Base-by-base conservation (phyloP, 1,140 invertebrate species). In the Elysia chlorotica region DNA sequence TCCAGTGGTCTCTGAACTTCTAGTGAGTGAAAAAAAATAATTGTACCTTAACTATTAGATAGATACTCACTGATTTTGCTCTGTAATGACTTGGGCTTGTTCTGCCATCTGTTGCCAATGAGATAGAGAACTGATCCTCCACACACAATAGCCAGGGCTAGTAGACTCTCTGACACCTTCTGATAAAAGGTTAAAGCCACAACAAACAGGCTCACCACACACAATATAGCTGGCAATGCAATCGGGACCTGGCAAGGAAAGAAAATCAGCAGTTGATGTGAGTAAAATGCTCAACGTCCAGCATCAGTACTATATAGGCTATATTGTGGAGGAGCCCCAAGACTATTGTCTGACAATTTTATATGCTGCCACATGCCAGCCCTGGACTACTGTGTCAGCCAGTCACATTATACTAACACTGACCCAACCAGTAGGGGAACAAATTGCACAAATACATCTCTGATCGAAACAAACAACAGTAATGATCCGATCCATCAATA, bases 141-240 rank as follows among this genome's bases (percentile, higher is more conserved):
- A 0, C 88, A 76, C 14, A 90, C 88, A 33, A 91, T 86, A 74
- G 92, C 82, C 10, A 94, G 88, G 19, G 95, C 96, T 81, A 94
- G 92, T 4, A 92, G 90, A 41, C 96, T 94, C 85, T 95, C 94
- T 68, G 89, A 88, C 2, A 95, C 93, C 69, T 92, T 91, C 74
- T 93, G 92, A 78, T 93, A 83, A 65, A 87, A 80, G n/a, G 86
- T 86, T 59, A 87, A 67, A 0, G 76, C 54, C 0, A 86, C 79
- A 35, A 87, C 76, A 41, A 79, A 78, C n/a, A 85, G 56, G 67
- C 81, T 83, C 36, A 86, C 78, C 1, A 84, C 17, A 73, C 81
- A 80, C 38, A 86, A 74, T 4, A 79, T 62, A 19, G 81, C 73
- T 21, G 86, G 86, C 28, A 87, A 71, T 6, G 68, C 76, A 38